Conservation (phyloP, 2,113 vertebrate genomes). For the Thermophis baileyi region DNA sequence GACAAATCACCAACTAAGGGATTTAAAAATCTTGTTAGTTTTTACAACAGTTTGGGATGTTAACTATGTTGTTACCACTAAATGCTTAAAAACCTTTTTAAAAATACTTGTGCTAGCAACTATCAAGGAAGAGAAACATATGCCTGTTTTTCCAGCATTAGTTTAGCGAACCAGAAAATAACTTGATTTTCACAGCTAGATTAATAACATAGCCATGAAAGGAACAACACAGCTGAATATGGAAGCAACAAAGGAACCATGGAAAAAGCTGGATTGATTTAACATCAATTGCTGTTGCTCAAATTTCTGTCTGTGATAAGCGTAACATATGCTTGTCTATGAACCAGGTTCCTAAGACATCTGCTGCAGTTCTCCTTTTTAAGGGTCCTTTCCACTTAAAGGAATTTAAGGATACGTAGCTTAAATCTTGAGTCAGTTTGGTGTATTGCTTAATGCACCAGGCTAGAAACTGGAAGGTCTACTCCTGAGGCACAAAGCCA, state of each 20-base stretch:
- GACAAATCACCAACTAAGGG: background rate
- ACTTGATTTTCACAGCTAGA: slow-evolving; percentile 17
- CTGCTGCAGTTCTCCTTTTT: background rate
- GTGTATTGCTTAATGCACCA: background rate
- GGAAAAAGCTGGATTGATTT: background rate
- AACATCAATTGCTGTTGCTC: background rate
- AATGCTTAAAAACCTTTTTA: background rate
- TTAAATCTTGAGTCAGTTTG: background rate
- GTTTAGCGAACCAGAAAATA: slow-evolving; percentile 18
- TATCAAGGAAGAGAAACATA: background rate
- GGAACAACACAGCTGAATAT: background rate
- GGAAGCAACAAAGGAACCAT: background rate
- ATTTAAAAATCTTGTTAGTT: background rate
- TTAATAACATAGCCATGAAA: slow-evolving; percentile 1
- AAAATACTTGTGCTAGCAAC: background rate
- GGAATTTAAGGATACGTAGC: background rate
- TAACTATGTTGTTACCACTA: background rate
- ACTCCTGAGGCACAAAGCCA: background rate
- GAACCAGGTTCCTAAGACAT: background rate
- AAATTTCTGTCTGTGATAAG: background rate
- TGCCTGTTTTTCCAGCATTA: background rate
- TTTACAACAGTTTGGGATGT: background rate
- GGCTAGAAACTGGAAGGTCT: background rate
- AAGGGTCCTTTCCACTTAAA: background rate
- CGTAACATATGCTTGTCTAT: background rate